Evolutionary conservation across 2,797 vertebrate genomes (phyloP), one percentile per base, ranked within the genome.

Genomic region (Acanthis flammea): DNA sequence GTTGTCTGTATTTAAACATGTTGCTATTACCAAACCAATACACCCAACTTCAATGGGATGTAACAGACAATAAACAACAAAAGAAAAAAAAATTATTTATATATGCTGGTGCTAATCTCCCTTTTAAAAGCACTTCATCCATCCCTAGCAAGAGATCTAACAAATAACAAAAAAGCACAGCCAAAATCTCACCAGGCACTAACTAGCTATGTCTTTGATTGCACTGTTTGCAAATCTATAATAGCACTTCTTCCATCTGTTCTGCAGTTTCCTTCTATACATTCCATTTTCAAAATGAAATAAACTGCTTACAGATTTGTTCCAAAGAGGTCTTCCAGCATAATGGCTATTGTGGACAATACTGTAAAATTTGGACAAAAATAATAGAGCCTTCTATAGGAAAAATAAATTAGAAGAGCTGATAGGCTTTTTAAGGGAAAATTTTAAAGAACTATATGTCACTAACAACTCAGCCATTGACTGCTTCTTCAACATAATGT

Each of bases 181-280:
- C 27, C 45, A 51, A 75, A 84, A 71, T 37, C 51, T 82, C 80
- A 78, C 76, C 86, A 87, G 62, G 27, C 67, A 85, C 37, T 84
- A 72, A 60, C 39, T 53, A 70, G 28, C 33, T 44, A 2, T 35
- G 21, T 19, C 88, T 88, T 86, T 88, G 84, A 90, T 72, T 55
- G 65, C 77, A 82, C 41, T 83, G 80, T 80, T 97, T 96, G 95
- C 70, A 97, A 97, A 96, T 85, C 86, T 50, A 48, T 48, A 94
- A 86, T 67, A 92, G n/a, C 75, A 79, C 90, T 93, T 90, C 83
- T 96, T 92, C 93, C 86, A 94, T 97, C 96, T 93, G 87, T 88
- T 97, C 93, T 93, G 66, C 65, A 86, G 86, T 93, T 96, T 93
- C 70, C 55, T 63, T 65, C 76, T 76, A 78, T 60, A 84, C 19